phyloP scores from a whole-genome alignment of 2,113 vertebrate genomes.

The Varanus komodoensis region DNA sequence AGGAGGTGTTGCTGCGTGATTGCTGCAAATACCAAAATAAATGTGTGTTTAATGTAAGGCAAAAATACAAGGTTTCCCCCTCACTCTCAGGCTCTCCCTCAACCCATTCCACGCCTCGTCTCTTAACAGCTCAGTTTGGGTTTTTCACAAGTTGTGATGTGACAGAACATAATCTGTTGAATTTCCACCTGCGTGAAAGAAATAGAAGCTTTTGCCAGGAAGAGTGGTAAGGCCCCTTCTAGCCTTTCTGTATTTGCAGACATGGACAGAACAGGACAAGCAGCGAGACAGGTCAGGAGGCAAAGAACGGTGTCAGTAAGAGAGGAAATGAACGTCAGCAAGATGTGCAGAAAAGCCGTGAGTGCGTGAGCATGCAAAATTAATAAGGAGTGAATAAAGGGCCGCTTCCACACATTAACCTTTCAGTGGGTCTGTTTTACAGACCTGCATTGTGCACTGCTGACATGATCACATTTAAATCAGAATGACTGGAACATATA shows the following conservation, averaged over 20 bases:
- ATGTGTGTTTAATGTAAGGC: constrained; percentile 2
- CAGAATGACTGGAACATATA: not conserved
- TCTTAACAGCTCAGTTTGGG: not conserved
- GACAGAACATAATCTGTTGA: not conserved
- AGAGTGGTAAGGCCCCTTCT: not conserved
- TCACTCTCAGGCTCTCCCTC: not conserved
- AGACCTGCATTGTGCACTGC: not conserved
- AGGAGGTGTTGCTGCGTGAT: constrained; percentile 37
- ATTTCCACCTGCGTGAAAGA: not conserved
- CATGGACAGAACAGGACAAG: not conserved
- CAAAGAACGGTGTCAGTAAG: not conserved
- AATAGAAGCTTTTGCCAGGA: not conserved
- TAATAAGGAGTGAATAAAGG: not conserved
- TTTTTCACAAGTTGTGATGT: not conserved
- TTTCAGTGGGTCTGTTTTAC: not conserved
- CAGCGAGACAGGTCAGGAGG: not conserved
- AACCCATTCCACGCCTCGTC: not conserved
- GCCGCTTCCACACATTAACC: not conserved
- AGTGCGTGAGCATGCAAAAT: not conserved
- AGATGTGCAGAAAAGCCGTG: not conserved
- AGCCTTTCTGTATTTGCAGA: not conserved
- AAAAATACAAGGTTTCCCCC: constrained; percentile 31
- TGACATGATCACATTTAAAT: constrained; percentile 2
- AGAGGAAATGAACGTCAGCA: not conserved
- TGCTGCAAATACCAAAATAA: constrained; percentile 31